These are phyloP conservation scores for Drosophila falleni DNA, from an alignment of 2,888 invertebrate genomes.

Conservation along the genomic window DNA sequence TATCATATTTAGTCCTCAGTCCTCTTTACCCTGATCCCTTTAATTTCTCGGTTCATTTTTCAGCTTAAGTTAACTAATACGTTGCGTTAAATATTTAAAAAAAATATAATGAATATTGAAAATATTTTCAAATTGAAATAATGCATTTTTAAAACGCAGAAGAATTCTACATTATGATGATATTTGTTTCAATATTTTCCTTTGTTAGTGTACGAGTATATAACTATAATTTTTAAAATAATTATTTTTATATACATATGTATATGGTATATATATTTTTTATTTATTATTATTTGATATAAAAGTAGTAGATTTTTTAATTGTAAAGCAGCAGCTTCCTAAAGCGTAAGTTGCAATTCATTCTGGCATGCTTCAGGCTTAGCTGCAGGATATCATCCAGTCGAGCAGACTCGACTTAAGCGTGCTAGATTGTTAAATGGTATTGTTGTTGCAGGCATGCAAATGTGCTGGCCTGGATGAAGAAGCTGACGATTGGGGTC, in stretches of 20 bases:
- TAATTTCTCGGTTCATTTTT: slow-evolving; percentile 1
- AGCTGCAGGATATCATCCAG: background rate
- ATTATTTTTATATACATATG: no score
- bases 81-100: no score
- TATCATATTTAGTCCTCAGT: background rate
- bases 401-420: background rate
- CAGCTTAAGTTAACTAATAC: slow-evolving; percentile 1
- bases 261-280: no score
- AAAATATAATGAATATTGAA: no score
- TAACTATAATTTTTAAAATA: no score
- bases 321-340: background rate
- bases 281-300: background rate
- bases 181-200: no score
- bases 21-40: background rate
- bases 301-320: background rate
- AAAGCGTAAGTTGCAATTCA: background rate
- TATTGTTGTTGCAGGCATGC: slow-evolving; percentile 72
- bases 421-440: background rate
- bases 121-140: no score
- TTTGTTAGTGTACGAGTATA: no score
- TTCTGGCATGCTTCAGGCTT: background rate
- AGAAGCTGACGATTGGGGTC: slow-evolving; percentile 83
- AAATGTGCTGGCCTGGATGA: slow-evolving; percentile 83
- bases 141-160: no score
- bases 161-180: no score